phyloP scores from a whole-genome alignment of 1,140 invertebrate genomes.

The Drosophila insularis region DNA sequence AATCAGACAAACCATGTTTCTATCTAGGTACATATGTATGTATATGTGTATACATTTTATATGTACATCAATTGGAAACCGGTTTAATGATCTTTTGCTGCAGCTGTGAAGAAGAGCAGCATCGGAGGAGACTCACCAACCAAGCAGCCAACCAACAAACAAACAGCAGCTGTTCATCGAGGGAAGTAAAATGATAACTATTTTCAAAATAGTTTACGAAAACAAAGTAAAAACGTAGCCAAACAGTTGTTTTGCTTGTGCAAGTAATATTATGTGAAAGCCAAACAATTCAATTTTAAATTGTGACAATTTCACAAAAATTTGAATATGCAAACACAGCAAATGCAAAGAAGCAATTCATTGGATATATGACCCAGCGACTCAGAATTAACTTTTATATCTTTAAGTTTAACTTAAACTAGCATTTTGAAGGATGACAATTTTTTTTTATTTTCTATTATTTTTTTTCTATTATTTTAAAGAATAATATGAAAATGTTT shows the following conservation, averaged over 20 bases:
- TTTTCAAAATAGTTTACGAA: neutral
- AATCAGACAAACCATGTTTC: constrained; percentile 16
- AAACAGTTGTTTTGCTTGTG: neutral
- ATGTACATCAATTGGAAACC: constrained; percentile 41
- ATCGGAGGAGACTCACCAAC: neutral
- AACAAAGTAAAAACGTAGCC: neutral
- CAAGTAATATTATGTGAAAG: constrained; percentile 4
- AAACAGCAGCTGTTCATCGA: constrained; percentile 1
- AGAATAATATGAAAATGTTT: too few species aligned
- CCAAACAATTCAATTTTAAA: neutral
- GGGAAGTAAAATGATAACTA: constrained; percentile 3
- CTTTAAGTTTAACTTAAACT: too few species aligned
- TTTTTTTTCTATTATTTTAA: too few species aligned
- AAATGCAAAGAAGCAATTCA: neutral
- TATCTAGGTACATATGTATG: neutral
- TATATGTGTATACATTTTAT: neutral
- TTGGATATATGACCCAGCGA: neutral
- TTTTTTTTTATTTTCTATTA: too few species aligned
- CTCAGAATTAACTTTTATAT: neutral
- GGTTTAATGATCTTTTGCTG: constrained; percentile 45
- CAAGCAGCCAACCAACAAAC: too few species aligned
- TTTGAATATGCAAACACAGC: neutral
- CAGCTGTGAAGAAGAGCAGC: constrained; percentile 34
- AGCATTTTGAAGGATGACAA: too few species aligned
- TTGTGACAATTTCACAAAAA: neutral